A percentile compares a stretch with the other conserved stretches of the same genome.
Conservation (phyloP, 1,140 invertebrate genomes). For the Coptotermes formosanus region DNA sequence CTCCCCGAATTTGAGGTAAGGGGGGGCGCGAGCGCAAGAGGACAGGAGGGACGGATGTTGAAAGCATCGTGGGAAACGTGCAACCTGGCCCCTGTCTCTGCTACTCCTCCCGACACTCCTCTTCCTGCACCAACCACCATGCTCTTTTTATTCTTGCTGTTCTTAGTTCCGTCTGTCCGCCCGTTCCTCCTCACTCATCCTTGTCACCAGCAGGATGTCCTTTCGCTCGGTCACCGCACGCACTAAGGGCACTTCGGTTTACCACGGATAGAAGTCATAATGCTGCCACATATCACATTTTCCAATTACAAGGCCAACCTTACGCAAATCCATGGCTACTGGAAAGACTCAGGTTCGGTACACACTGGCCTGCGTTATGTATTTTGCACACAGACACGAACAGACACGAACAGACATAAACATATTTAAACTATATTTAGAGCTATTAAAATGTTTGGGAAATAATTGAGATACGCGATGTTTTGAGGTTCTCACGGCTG, state of each 20-base stretch:
- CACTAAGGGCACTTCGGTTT: not conserved
- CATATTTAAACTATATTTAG: too few relatives aligned
- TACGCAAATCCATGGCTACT: too few relatives aligned
- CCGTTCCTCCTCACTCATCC: slow-evolving; percentile 10
- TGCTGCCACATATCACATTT: not conserved
- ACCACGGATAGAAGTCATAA: not conserved
- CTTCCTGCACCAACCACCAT: not conserved
- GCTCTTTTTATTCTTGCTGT: not conserved
- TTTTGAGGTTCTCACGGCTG: too few relatives aligned
- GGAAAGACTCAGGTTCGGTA: too few relatives aligned
- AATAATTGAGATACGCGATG: too few relatives aligned
- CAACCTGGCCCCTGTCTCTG: slow-evolving; percentile 33
- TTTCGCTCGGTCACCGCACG: not conserved
- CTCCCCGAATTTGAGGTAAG: slow-evolving; percentile 27
- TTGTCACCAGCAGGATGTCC: not conserved
- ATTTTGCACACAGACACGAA: too few relatives aligned
- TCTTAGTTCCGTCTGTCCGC: not conserved
- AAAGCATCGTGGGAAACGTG: slow-evolving; percentile 37
- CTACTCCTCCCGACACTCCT: slow-evolving; percentile 8
- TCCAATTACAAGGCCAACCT: not conserved
- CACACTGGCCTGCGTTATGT: too few relatives aligned
- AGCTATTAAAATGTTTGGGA: too few relatives aligned
- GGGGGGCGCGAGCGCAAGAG: not conserved
- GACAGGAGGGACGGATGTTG: slow-evolving; percentile 27
- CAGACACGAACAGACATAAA: too few relatives aligned